Base-by-base conservation (phyloP, 1,140 invertebrate species). In the Phymorhynchus buccinoides region DNA sequence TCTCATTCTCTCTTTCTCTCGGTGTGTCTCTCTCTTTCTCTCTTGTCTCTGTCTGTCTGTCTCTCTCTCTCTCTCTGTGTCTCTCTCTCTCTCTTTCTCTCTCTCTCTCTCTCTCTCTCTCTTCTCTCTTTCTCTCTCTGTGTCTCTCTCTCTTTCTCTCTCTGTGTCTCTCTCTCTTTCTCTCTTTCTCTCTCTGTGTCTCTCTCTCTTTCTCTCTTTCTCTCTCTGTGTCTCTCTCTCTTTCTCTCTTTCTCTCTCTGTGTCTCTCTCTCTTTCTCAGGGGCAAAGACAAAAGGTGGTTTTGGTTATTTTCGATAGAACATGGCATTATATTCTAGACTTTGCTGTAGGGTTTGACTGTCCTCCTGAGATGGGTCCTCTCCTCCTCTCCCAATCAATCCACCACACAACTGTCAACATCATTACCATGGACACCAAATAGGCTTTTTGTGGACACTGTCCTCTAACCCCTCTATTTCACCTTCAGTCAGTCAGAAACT, bases 101-200 rank as follows among this genome's bases (percentile, higher is more conserved):
- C 48, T 73, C 2, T 16, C 44, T 52, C 35, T 52, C 44, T 35
- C 30, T 39, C 73, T 27, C 22, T 41, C 39, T 9, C 9, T 41
- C 39, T 9, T 41, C 39, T 41, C 77, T 41, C 39, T 79, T 27
- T 79, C 77, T n/a, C 39, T 79, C 77, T 42, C 39, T 42, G 4
- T 79, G 14, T 41, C 39, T 41, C 39, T 81, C 48, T 56, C 41
- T 81, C 80, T 81, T 66, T 62, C 68, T 75, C 83, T 37, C 52
- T 84, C 83, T 77, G 37, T 30, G 62, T 84, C 83, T 77, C 71
- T 77, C 66, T 84, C 39, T 42, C 83, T 75, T 37, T 62, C 48
- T n/a, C 68, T 42, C 39, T 27, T 18, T 41, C 42, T 44, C 71
- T 52, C 66, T 75, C 18, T 44, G 39, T 27, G 62, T 75, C 66